Conservation (phyloP, 2,113 vertebrate species). For the Salvelinus fontinalis region DNA sequence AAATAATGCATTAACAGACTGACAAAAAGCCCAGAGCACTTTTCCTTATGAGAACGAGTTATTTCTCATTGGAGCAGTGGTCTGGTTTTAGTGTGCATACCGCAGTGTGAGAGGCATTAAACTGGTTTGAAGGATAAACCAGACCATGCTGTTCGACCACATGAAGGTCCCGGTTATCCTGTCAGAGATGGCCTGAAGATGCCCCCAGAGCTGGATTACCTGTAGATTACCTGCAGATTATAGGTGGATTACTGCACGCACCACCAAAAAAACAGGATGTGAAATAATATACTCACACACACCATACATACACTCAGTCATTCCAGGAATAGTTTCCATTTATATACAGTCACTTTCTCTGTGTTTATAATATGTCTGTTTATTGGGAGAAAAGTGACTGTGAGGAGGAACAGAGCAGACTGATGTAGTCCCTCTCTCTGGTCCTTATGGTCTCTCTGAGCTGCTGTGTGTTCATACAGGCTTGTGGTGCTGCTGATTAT, state of each 20-base stretch:
- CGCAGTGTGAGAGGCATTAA: slow-evolving; percentile 7
- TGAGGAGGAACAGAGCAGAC: slow-evolving; percentile 3
- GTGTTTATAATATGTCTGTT: slow-evolving; percentile 8
- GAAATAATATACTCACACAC: slow-evolving; percentile 24
- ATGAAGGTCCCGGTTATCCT: slow-evolving; percentile 16
- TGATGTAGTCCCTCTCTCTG: neutral
- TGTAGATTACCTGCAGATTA: slow-evolving; percentile 46
- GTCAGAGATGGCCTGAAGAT: slow-evolving; percentile 18
- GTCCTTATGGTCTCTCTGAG: neutral
- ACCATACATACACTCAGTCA: neutral
- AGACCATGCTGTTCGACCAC: slow-evolving; percentile 16
- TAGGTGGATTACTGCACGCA: slow-evolving; percentile 31
- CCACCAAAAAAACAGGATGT: slow-evolving; percentile 27
- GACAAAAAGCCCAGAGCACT: neutral
- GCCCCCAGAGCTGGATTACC: slow-evolving; percentile 20
- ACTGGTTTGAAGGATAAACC: slow-evolving; percentile 21
- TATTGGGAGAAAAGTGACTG: slow-evolving; percentile 11
- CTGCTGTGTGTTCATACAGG: neutral
- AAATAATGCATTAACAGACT: too few relatives aligned
- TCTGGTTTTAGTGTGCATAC: slow-evolving; percentile 16
- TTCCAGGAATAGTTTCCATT: neutral
- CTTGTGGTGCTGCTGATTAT: slow-evolving; percentile 38
- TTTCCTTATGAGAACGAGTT: neutral
- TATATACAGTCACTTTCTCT: neutral
- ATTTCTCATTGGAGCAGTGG: neutral